These are phyloP conservation scores for Tubulanus polymorphus DNA, from an alignment of 2,888 invertebrate species.

Conservation along the genomic window DNA sequence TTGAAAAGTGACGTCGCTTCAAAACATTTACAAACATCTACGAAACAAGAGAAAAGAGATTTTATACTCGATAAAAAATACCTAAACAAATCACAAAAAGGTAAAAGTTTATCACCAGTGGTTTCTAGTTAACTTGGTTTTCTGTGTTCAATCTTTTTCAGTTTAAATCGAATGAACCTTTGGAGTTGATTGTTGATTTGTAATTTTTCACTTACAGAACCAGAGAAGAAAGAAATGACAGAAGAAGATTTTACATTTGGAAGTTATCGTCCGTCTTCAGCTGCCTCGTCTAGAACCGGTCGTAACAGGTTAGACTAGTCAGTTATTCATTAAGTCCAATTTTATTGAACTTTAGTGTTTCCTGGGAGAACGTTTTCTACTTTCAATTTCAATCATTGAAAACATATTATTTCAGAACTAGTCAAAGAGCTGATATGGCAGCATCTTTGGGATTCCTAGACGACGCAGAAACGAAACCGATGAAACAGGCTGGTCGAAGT, in stretches of 20 bases:
- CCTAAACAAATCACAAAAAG: conserved; percentile 15
- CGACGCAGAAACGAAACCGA: too few species aligned
- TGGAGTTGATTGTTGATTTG: too few species aligned
- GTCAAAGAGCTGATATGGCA: too few species aligned
- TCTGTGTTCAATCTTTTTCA: neutral
- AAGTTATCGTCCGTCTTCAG: conserved; percentile 58
- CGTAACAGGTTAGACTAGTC: conserved; percentile 64
- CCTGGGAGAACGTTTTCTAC: too few species aligned
- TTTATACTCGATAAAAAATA: conserved; percentile 45
- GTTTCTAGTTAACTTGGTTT: neutral
- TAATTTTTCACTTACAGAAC: too few species aligned
- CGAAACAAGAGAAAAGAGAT: conserved; percentile 29
- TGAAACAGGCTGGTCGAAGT: too few species aligned
- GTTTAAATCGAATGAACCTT: too few species aligned
- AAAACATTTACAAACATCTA: conserved; percentile 28
- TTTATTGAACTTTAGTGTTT: too few species aligned
- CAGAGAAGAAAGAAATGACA: conserved; percentile 17
- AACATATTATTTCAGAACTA: too few species aligned
- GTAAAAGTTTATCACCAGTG: too few species aligned
- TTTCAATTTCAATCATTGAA: too few species aligned
- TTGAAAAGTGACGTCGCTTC: conserved; percentile 27
- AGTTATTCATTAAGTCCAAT: neutral
- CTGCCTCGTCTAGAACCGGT: conserved; percentile 56
- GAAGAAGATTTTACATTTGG: conserved; percentile 50
- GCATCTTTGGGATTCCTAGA: too few species aligned